Percentiles rank a stretch among this genome's conserved stretches.
Conservation (phyloP, 1,140 invertebrate species). For the Zaprionus vittiger region DNA sequence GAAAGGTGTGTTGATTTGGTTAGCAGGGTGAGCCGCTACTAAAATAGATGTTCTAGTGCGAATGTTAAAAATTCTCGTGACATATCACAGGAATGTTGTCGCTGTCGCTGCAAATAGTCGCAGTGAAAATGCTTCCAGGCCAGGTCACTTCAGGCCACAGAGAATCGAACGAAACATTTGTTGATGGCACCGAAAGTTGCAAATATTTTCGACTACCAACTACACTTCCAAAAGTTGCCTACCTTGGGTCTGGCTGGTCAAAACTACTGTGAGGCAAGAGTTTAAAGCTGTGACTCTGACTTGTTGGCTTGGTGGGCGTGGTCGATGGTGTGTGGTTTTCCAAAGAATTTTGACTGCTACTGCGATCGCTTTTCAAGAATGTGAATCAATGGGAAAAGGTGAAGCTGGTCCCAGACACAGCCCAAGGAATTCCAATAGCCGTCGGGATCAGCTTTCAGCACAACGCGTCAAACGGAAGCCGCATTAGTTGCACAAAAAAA, state of each 20-base stretch:
- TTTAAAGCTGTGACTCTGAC: constrained; percentile 10
- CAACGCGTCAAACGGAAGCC: constrained; percentile 77
- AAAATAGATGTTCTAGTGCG: constrained; percentile 75
- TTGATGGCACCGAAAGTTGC: constrained; percentile 51
- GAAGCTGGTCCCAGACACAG: constrained; percentile 24
- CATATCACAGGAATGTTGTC: constrained; percentile 69
- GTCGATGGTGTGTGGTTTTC: constrained; percentile 55
- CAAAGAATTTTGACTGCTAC: constrained; percentile 64
- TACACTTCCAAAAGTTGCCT: constrained; percentile 46
- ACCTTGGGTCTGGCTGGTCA: constrained; percentile 56
- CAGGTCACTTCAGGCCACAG: not conserved
- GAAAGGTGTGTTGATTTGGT: not conserved
- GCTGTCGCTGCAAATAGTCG: constrained; percentile 54
- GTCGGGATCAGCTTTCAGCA: constrained; percentile 64
- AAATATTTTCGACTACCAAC: constrained; percentile 24
- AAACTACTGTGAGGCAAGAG: constrained; percentile 20
- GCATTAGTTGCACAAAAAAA: constrained; percentile 58
- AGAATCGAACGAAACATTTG: constrained; percentile 12
- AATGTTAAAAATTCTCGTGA: constrained; percentile 76
- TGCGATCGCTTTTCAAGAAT: constrained; percentile 66
- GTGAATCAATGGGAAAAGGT: constrained; percentile 59
- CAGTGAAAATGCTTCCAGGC: constrained; percentile 56
- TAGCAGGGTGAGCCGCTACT: not conserved
- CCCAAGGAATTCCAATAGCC: constrained; percentile 29
- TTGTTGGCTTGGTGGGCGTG: constrained; percentile 21